phyloP scores from a whole-genome alignment of 2,797 vertebrate genomes.

The Gymnopithys bicolor region DNA sequence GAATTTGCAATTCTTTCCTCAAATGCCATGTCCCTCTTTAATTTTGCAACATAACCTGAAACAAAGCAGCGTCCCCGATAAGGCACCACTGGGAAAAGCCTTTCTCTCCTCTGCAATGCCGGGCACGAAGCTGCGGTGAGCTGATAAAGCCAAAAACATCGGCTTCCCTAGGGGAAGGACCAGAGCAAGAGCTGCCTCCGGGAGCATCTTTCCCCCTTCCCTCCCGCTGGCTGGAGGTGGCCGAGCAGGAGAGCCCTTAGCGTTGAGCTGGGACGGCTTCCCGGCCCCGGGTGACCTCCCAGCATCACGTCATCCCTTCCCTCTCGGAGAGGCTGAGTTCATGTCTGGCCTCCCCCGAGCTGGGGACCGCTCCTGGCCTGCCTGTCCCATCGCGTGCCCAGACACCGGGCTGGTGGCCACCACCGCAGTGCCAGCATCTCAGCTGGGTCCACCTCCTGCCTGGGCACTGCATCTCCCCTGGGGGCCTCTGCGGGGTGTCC shows the following conservation, averaged over 20 bases:
- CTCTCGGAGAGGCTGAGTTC: background rate
- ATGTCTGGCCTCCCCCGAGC: constrained; percentile 1
- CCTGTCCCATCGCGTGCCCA: background rate
- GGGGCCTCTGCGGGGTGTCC: fast-evolving
- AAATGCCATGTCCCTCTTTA: background rate
- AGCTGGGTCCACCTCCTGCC: fast-evolving
- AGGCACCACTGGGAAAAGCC: constrained; percentile 12
- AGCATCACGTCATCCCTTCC: background rate
- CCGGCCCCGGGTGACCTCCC: background rate
- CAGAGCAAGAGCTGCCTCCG: background rate
- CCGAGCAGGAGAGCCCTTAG: background rate
- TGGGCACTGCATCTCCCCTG: background rate
- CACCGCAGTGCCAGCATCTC: fast-evolving
- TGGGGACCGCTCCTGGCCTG: background rate
- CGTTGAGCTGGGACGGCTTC: background rate
- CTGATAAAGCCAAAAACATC: constrained; percentile 21
- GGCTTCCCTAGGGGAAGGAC: background rate
- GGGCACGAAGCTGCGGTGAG: background rate
- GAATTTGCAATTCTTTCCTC: constrained; percentile 27
- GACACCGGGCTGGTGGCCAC: background rate
- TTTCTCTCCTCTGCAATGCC: background rate
- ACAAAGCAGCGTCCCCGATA: constrained; percentile 11
- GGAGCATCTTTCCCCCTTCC: background rate
- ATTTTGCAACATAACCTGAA: background rate
- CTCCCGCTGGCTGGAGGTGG: background rate